phyloP scores from a whole-genome alignment of 2,888 invertebrate genomes.

The Lamellibrachia satsuma region DNA sequence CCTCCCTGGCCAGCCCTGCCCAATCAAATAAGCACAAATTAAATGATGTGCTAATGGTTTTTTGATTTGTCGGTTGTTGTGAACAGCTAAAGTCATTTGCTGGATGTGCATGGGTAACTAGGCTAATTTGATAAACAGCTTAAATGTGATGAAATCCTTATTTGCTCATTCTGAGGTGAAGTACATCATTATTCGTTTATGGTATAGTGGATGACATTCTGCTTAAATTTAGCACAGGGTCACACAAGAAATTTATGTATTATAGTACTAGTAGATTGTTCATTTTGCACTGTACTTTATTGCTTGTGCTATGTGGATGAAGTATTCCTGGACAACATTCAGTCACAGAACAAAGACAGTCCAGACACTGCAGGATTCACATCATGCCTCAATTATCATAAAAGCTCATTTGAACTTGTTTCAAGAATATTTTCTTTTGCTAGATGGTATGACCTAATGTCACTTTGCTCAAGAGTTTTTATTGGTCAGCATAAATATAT shows the following conservation, averaged over 20 bases:
- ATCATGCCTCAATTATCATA: no score
- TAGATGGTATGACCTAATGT: no score
- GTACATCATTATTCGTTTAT: not conserved
- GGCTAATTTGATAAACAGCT: conserved; percentile 17
- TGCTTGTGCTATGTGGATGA: not conserved
- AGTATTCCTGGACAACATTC: not conserved
- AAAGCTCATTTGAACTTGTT: no score
- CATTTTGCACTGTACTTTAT: not conserved
- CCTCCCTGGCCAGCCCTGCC: not conserved
- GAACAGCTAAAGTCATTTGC: conserved; percentile 9
- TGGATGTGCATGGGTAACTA: not conserved
- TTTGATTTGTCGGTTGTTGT: conserved; percentile 13
- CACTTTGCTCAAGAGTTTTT: no score
- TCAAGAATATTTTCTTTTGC: no score
- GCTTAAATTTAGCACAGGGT: not conserved
- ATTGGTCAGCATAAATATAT: no score
- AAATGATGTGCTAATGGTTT: conserved; percentile 13
- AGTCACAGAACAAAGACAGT: no score
- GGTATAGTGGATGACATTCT: not conserved
- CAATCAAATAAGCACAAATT: conserved; percentile 13
- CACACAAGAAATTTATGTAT: not conserved
- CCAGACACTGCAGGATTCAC: no score
- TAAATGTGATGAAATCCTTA: not conserved
- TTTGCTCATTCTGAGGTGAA: not conserved
- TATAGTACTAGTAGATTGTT: not conserved